These are phyloP conservation scores for Orthosia gracilis DNA, from an alignment of 2,888 invertebrate genomes.

Conservation along the genomic window DNA sequence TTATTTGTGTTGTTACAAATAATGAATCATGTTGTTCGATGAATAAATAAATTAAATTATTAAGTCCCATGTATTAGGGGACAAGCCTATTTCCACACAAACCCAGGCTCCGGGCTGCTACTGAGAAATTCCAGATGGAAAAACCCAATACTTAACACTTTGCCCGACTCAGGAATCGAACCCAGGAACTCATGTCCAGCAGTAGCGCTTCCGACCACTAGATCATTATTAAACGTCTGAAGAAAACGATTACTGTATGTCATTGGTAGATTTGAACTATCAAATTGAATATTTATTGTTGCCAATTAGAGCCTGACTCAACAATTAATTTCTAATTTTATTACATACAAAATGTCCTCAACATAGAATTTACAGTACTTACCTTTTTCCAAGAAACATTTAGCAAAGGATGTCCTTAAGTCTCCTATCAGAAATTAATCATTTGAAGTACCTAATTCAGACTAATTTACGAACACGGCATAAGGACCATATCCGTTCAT, in stretches of 20 bases:
- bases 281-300: background rate
- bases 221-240: background rate
- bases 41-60: too few relatives aligned
- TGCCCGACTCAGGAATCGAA: too few relatives aligned
- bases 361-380: background rate
- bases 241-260: background rate
- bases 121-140: too few relatives aligned
- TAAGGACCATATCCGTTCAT: slow-evolving; percentile 17
- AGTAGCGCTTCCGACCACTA: too few relatives aligned
- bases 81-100: too few relatives aligned
- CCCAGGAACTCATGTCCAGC: too few relatives aligned
- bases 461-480: background rate
- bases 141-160: too few relatives aligned
- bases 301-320: background rate
- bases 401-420: background rate
- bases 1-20: too few relatives aligned
- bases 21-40: too few relatives aligned
- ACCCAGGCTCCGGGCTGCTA: too few relatives aligned
- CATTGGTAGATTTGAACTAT: background rate
- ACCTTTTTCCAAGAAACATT: background rate
- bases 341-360: background rate
- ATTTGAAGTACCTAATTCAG: slow-evolving; percentile 7
- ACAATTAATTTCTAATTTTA: too few relatives aligned
- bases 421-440: background rate
- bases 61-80: too few relatives aligned